Base-by-base conservation (phyloP, 1,140 invertebrate species). In the Choristoneura fumiferana region DNA sequence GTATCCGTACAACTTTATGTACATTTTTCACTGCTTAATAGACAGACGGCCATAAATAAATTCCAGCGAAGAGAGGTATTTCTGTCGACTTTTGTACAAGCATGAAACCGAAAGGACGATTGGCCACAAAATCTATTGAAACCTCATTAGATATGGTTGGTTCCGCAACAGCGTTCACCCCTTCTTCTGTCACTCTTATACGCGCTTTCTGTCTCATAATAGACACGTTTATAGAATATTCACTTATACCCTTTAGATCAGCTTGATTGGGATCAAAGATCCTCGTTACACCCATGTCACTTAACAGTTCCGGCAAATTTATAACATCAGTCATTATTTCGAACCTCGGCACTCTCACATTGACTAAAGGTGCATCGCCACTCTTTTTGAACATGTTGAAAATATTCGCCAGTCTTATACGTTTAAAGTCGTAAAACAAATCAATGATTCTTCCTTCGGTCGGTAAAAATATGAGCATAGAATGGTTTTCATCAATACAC, bases 171-270 rank as follows among this genome's bases (percentile, higher is more conserved):
- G 93, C 94, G 17, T 91, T 82, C 8, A 92, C 94, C n/a, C 94
- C 94, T 61, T 93, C 89, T 81, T 95, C 95, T 57, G 92, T 92
- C 0, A 95, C 91, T 68, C 94, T 91, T 62, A 96, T 92, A 70
- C 92, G 91, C 12, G 92, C 91, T 63, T 93, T 91, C 73, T 95
- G 94, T 10, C 93, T 74, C 43, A 84, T 89, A 69, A 71, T 78
- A 67, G 67, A 95, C 71, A 83, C 80, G 76, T 67, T 91, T 58
- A 91, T 58, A 37, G 77, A 73, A 60, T 90, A 78, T 18, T 90
- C 74, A 57, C 91, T 85, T 12, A 95, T 93, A 13, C 91, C 91
- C 4, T 91, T 88, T 8, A 96, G 87, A 70, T 95, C 91, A 3
- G 94, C 92, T 15, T 68, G 77, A 0, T 81, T 61, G 1, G 77